Evolutionary conservation across 2,797 vertebrate genomes (phyloP).

Genomic region (Discoglossus pictus): DNA sequence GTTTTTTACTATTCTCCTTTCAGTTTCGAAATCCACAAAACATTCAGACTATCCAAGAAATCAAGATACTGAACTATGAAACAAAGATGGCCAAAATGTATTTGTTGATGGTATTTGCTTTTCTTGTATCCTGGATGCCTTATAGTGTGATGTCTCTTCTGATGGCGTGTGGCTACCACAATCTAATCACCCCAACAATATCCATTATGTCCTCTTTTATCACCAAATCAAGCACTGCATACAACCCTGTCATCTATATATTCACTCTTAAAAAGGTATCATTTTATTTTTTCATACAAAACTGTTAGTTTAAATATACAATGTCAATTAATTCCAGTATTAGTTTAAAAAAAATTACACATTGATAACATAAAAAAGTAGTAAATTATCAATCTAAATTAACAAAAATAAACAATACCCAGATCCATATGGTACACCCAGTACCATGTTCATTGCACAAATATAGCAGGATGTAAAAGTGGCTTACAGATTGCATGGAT

Average conservation of each 20-base stretch:
- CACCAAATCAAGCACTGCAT: constrained; percentile 87
- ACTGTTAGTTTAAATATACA: no score
- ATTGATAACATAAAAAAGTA: no score
- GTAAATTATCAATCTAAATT: no score
- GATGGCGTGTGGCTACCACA: constrained; percentile 79
- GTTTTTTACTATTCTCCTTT: constrained; percentile 49
- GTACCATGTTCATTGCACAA: no score
- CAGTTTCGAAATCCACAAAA: constrained; percentile 87
- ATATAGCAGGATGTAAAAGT: no score
- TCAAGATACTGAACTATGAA: constrained; percentile 88
- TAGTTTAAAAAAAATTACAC: no score
- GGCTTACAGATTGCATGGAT: no score
- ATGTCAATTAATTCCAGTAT: no score
- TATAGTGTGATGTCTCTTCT: constrained; percentile 85
- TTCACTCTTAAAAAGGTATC: constrained; percentile 92
- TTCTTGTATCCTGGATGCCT: constrained; percentile 90
- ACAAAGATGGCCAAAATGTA: constrained; percentile 90
- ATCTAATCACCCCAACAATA: constrained; percentile 79
- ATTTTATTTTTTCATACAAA: no score
- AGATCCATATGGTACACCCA: no score
- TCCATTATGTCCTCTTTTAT: constrained; percentile 87
- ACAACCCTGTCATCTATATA: constrained; percentile 89
- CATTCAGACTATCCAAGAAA: constrained; percentile 86
- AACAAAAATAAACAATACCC: no score
- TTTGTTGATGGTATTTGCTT: constrained; percentile 85